phyloP scores from a whole-genome alignment of 2,888 invertebrate species.

The Prenolepis imparis region DNA sequence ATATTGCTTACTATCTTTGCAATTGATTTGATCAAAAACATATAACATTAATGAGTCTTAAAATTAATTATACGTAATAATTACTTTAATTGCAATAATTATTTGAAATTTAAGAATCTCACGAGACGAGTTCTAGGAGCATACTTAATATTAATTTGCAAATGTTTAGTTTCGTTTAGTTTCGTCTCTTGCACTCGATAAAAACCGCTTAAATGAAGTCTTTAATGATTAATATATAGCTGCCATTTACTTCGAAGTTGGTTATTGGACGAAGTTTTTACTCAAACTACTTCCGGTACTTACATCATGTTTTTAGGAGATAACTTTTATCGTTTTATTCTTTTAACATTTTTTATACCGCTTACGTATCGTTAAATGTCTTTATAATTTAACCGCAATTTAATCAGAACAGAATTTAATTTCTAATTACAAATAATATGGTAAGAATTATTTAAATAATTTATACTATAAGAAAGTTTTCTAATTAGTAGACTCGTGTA shows the following conservation, averaged over 20 bases:
- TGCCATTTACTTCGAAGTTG: constrained; percentile 18
- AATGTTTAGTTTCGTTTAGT: not conserved
- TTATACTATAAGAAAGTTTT: not conserved
- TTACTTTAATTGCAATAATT: constrained; percentile 1
- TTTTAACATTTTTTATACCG: not conserved
- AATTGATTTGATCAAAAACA: constrained; percentile 6
- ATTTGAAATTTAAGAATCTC: not conserved
- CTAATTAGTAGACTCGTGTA: not conserved
- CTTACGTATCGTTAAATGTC: not conserved
- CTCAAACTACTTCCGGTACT: constrained; percentile 7
- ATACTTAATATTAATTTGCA: not conserved
- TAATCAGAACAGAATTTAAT: constrained; percentile 9
- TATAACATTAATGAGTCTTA: not conserved
- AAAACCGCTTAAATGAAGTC: constrained; percentile 10
- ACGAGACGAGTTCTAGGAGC: not conserved
- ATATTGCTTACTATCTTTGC: not conserved
- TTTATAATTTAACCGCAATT: not conserved
- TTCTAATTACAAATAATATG: not conserved
- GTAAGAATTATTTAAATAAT: not conserved
- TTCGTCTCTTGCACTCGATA: not conserved
- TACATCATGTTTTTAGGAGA: constrained; percentile 12
- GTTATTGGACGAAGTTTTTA: constrained; percentile 35
- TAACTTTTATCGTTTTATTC: constrained; percentile 34
- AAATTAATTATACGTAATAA: not conserved
- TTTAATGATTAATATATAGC: constrained; percentile 27